Evolutionary conservation across 2,888 invertebrate species (phyloP).

Genomic region (Rhagonycha fulva): DNA sequence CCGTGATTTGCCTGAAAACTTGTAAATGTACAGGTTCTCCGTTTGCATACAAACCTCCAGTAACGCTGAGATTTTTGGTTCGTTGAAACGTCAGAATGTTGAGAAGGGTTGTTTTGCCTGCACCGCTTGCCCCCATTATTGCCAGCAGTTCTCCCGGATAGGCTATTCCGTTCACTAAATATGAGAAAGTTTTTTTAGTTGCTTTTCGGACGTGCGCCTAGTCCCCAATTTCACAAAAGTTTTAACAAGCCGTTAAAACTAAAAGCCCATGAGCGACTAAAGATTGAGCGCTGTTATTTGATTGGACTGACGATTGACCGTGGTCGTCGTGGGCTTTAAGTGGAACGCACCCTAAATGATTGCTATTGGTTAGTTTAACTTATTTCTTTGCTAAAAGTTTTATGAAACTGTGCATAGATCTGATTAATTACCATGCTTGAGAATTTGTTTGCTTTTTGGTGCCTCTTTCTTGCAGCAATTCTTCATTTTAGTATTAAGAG

Average conservation of each 20-base stretch:
- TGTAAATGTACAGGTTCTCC: constrained; percentile 75
- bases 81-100: constrained; percentile 86
- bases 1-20: constrained; percentile 73
- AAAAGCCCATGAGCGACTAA: too few relatives aligned
- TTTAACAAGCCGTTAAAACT: too few relatives aligned
- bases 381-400: too few relatives aligned
- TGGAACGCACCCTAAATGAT: too few relatives aligned
- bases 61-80: constrained; percentile 68
- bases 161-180: constrained; percentile 78
- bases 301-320: too few relatives aligned
- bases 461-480: constrained; percentile 1
- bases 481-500: not conserved
- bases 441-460: constrained; percentile 68
- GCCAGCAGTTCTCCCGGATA: constrained; percentile 85
- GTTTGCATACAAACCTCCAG: constrained; percentile 68
- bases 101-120: constrained; percentile 92
- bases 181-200: constrained; percentile 10
- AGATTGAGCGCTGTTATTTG: too few relatives aligned
- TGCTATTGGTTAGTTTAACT: too few relatives aligned
- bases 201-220: not conserved
- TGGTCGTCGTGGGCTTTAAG: too few relatives aligned
- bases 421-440: constrained; percentile 67
- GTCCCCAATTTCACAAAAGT: too few relatives aligned
- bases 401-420: not conserved
- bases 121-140: constrained; percentile 88